Percentiles rank a stretch among this genome's conserved stretches.
Evolutionary conservation across 2,113 vertebrate genomes (phyloP).

Genomic region (Scomber colias): DNA sequence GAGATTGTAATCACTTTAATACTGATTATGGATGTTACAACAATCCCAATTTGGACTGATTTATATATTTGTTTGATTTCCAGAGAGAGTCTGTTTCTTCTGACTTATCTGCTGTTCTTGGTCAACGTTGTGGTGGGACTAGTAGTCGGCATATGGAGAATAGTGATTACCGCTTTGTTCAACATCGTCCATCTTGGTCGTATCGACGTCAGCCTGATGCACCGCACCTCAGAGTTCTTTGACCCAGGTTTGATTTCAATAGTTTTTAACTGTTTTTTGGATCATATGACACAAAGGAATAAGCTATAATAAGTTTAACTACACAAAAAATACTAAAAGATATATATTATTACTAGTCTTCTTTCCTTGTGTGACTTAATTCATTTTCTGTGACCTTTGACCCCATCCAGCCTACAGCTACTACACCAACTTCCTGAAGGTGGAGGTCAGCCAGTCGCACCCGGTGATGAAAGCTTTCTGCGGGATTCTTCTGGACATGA

Average conservation of each 20-base stretch:
- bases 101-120: constrained; percentile 91
- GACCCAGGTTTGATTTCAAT: constrained; percentile 86
- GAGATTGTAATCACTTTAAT: too few relatives aligned
- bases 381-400: constrained; percentile 14
- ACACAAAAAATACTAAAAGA: too few relatives aligned
- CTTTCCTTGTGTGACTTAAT: not conserved
- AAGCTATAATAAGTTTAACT: not conserved
- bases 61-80: not conserved
- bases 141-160: constrained; percentile 82
- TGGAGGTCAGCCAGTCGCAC: constrained; percentile 91
- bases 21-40: too few relatives aligned
- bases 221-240: constrained; percentile 78
- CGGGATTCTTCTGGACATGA: constrained; percentile 81
- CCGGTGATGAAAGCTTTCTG: constrained; percentile 90
- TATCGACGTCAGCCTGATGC: constrained; percentile 89
- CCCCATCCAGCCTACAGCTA: constrained; percentile 84
- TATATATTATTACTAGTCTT: too few relatives aligned
- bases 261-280: not conserved
- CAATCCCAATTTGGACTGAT: too few relatives aligned
- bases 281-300: not conserved
- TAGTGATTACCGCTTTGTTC: constrained; percentile 87
- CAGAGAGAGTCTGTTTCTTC: constrained; percentile 86
- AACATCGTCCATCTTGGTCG: constrained; percentile 90
- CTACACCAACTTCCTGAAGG: constrained; percentile 89
- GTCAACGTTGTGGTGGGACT: constrained; percentile 87